Evolutionary conservation across 2,113 vertebrate genomes (phyloP).

Genomic region (Carollia perspicillata): DNA sequence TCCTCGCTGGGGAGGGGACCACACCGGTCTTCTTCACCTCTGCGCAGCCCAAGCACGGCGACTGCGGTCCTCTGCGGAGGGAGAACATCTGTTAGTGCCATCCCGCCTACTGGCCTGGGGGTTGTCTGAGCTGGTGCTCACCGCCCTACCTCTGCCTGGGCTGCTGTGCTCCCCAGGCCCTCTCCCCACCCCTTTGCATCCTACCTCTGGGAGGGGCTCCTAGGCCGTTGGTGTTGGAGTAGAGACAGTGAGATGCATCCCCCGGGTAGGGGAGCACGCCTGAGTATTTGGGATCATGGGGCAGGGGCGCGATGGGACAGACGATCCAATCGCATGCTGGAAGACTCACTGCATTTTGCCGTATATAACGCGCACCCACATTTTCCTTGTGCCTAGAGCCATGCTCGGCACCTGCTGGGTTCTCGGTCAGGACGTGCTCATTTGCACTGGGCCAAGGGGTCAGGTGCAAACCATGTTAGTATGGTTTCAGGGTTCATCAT

Average conservation of each 20-base stretch:
- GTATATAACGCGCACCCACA: too few relatives aligned
- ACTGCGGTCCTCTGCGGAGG: constrained; percentile 80
- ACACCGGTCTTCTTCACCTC: constrained; percentile 77
- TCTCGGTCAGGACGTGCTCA: background rate
- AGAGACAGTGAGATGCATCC: background rate
- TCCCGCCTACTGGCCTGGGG: background rate
- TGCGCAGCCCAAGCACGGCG: constrained; percentile 78
- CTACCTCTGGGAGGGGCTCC: background rate
- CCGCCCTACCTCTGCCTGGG: rapidly evolving
- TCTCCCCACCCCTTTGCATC: background rate
- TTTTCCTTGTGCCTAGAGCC: background rate
- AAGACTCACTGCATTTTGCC: background rate
- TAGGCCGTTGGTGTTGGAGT: background rate
- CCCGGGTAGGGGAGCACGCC: too few relatives aligned
- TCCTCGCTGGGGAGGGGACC: constrained; percentile 68
- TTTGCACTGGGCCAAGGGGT: background rate
- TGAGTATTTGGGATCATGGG: background rate
- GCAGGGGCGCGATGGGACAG: background rate
- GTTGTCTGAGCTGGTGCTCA: rapidly evolving
- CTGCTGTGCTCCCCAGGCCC: background rate
- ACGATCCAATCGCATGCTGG: background rate
- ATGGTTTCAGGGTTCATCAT: background rate
- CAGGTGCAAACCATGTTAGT: background rate
- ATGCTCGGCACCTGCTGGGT: too few relatives aligned
- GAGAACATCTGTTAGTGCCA: background rate